A percentile compares a stretch with the other conserved stretches of the same genome.
phyloP scores from a whole-genome alignment of 2,888 invertebrate genomes.

The Gortyna flavago region DNA sequence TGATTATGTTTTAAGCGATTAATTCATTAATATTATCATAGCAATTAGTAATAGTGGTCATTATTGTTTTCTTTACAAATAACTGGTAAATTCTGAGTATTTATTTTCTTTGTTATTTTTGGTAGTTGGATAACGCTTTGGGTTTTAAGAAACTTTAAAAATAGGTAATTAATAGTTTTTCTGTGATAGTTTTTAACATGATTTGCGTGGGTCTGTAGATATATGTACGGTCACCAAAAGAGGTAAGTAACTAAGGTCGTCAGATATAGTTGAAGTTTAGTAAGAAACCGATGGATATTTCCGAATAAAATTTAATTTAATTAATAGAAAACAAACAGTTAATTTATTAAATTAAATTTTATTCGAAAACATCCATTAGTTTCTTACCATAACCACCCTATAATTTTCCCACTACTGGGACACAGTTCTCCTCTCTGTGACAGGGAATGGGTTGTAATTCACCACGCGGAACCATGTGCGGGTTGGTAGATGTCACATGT shows the following conservation, averaged over 20 bases:
- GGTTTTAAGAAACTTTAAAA: neutral
- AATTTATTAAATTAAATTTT: too few species aligned
- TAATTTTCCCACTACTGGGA: too few species aligned
- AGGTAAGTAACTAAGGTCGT: neutral
- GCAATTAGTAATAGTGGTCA: neutral
- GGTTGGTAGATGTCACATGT: too few species aligned
- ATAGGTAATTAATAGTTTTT: neutral
- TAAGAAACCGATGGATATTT: neutral
- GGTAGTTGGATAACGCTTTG: neutral
- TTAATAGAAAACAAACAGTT: too few species aligned
- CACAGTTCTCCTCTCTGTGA: too few species aligned
- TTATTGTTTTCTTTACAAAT: neutral
- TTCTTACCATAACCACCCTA: too few species aligned
- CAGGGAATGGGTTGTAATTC: too few species aligned
- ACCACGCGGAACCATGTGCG: too few species aligned
- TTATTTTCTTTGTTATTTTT: neutral
- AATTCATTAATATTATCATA: constrained; percentile 1
- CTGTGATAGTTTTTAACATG: neutral
- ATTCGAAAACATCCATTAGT: too few species aligned
- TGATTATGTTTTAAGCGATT: constrained; percentile 10
- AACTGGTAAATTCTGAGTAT: neutral
- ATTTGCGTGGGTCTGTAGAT: neutral
- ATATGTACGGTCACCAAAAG: neutral
- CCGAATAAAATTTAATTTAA: too few species aligned
- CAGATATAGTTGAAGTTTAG: neutral